phyloP scores from a whole-genome alignment of 2,113 vertebrate species.

The Colaptes auratus region DNA sequence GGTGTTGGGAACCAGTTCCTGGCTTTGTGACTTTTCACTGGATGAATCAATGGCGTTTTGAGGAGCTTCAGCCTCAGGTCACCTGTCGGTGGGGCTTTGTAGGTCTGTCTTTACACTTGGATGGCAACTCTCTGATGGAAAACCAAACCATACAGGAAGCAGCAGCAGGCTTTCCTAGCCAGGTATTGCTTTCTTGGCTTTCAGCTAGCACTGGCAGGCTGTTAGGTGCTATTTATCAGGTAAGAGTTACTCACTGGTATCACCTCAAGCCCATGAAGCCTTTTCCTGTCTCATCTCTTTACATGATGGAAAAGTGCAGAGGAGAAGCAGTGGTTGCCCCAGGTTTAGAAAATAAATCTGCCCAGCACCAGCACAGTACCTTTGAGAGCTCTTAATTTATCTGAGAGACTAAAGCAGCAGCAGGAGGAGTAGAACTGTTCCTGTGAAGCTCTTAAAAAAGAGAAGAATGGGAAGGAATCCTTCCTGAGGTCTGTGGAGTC shows the following conservation, averaged over 20 bases:
- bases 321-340: neutral
- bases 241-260: neutral
- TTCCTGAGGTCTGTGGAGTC: neutral
- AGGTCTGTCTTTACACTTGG: neutral
- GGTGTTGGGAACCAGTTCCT: neutral
- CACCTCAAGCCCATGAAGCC: neutral
- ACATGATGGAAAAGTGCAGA: neutral
- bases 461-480: neutral
- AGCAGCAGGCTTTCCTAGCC: neutral
- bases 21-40: neutral
- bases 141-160: neutral
- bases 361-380: neutral
- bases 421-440: neutral
- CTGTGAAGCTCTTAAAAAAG: neutral
- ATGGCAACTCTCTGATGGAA: neutral
- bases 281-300: slow-evolving; percentile 6
- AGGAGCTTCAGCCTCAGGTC: neutral
- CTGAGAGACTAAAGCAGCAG: neutral
- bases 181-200: neutral
- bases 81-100: neutral
- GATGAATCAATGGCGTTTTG: neutral
- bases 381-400: neutral
- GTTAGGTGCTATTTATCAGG: neutral
- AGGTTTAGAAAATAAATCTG: neutral
- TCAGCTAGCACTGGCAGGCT: neutral